Evolutionary conservation across 2,113 vertebrate genomes (phyloP), one percentile per base, ranked within the genome.

Genomic region (Callaeas wilsoni): DNA sequence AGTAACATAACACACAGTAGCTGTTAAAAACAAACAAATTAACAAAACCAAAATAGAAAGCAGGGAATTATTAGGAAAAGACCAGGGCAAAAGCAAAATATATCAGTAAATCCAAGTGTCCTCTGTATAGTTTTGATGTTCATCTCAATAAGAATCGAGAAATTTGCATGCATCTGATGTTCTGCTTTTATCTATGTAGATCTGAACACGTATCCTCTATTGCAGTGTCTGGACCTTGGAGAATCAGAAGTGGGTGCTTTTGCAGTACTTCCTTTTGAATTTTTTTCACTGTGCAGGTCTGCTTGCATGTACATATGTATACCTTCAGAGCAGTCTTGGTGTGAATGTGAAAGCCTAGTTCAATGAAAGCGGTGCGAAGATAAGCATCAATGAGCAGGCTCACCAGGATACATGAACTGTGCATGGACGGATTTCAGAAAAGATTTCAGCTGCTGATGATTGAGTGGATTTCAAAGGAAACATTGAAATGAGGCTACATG

Each of bases 381-480:
- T 94, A 96, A 92, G 63, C 80, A 95, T 96, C 94, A 88, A 42
- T 78, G 80, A 92, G 64, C 52, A 89, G 88, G 30, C 90, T 95
- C 73, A 89, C 93, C 49, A 86, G 92, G 96, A 93, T 71, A 90
- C 86, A 46, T 86, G 89, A 93, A 95, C 84, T 71, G 73, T 81
- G 83, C 73, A 81, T 53, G 69, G 88, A 84, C 53, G 86, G 90
- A 88, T 94, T 95, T 86, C 80, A 95, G 93, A 81, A 90, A 68
- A 96, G 71, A 92, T 96, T 96, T 92, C 93, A 94, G 71, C 73
- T 78, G 49, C 79, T 94, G 88, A 49, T 94, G 91, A 95, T 68
- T 81, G 92, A 96, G 68, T 84, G 90, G 63, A 67, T 97, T 94
- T 96, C 94, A 96, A 95, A 95, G 93, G 92, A 95, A 93, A 95